Conservation (phyloP, 2,888 invertebrate species). For the Drosophila putrida region DNA sequence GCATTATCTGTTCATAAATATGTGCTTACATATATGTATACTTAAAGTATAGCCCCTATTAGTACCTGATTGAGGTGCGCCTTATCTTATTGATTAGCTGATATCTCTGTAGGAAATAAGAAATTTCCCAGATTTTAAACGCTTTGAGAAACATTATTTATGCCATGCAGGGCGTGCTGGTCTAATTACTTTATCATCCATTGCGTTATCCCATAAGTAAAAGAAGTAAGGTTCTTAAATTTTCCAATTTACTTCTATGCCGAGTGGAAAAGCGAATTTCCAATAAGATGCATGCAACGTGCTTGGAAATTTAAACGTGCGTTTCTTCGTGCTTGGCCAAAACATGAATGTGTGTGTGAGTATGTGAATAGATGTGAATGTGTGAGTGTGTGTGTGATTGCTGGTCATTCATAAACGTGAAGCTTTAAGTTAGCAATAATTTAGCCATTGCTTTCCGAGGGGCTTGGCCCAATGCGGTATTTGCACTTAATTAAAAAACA, state of each 20-base stretch:
- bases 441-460: conserved; percentile 46
- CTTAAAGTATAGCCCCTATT: not conserved
- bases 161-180: conserved; percentile 38
- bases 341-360: conserved; percentile 2
- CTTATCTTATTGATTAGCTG: conserved; percentile 58
- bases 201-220: conserved; percentile 34
- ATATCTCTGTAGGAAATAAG: conserved; percentile 33
- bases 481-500: conserved; percentile 37
- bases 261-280: conserved; percentile 61
- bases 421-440: conserved; percentile 59
- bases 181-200: conserved; percentile 70
- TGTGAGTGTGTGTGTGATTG: conserved; percentile 14
- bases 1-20: conserved; percentile 4
- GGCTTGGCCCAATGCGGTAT: conserved; percentile 34
- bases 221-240: conserved; percentile 66
- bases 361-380: conserved; percentile 1
- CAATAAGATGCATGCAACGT: conserved; percentile 71
- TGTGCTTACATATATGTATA: not conserved
- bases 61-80: conserved; percentile 3
- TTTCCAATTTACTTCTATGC: conserved; percentile 69
- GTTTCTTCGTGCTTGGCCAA: conserved; percentile 19
- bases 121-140: conserved; percentile 16
- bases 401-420: conserved; percentile 69
- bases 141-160: conserved; percentile 20
- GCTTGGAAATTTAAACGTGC: conserved; percentile 67